Evolutionary conservation across 2,888 invertebrate species (phyloP).

Genomic region (Spilosoma lubricipeda): DNA sequence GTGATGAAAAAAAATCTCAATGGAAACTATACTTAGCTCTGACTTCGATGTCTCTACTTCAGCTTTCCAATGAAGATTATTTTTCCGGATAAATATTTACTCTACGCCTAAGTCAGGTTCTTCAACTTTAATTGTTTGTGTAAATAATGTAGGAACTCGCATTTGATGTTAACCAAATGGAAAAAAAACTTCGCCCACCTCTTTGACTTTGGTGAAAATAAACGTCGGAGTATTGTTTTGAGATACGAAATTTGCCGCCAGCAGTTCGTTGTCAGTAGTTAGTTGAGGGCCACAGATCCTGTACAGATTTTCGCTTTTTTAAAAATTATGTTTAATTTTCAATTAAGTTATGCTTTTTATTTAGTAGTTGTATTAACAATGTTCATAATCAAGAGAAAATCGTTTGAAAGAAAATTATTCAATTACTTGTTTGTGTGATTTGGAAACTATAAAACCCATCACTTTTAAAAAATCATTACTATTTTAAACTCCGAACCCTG

Average conservation of each 20-base stretch:
- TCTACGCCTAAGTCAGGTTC: background rate
- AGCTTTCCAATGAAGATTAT: background rate
- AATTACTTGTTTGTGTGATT: background rate
- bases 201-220: background rate
- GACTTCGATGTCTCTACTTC: background rate
- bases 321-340: background rate
- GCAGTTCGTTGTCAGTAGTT: no score
- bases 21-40: background rate
- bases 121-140: background rate
- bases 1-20: background rate
- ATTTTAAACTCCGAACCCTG: no score
- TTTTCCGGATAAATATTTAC: background rate
- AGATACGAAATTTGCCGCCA: background rate
- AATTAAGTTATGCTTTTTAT: no score
- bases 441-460: background rate
- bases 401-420: background rate
- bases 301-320: background rate
- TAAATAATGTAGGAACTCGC: background rate
- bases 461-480: background rate
- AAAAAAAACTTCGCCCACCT: background rate
- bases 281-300: background rate
- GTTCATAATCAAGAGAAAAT: background rate
- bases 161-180: background rate
- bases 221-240: background rate
- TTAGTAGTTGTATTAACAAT: background rate